These are phyloP conservation scores for Phataginus tricuspis DNA, from an alignment of 2,797 vertebrate genomes.

Conservation along the genomic window DNA sequence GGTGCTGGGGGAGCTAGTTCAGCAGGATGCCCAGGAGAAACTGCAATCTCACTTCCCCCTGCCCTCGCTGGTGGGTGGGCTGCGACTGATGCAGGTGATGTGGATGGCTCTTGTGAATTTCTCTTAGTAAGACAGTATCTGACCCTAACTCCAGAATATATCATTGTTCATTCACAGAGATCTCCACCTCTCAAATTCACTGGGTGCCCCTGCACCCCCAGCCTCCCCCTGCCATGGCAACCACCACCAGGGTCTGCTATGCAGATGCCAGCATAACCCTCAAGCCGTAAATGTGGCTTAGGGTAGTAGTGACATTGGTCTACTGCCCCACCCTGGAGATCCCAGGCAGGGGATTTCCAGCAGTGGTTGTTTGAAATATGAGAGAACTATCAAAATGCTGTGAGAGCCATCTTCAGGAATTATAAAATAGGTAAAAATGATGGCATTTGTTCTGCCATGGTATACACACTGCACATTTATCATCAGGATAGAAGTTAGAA, in stretches of 20 bases:
- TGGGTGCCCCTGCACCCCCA: not conserved
- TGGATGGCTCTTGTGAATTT: not conserved
- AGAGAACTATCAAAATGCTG: conserved; percentile 41
- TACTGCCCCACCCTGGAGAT: not conserved
- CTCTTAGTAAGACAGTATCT: not conserved
- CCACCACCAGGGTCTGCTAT: not conserved
- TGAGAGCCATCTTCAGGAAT: conserved; percentile 11
- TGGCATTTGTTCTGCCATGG: not conserved
- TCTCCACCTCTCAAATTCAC: not conserved
- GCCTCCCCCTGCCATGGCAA: no score
- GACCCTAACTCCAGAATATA: not conserved
- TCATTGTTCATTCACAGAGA: not conserved
- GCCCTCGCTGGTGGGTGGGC: not conserved
- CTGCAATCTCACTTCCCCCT: not conserved
- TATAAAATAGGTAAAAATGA: conserved; percentile 42
- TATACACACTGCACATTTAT: not conserved
- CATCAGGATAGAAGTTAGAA: not conserved
- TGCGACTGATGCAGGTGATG: not conserved
- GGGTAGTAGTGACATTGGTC: not conserved
- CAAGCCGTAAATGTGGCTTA: not conserved
- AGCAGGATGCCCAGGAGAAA: not conserved
- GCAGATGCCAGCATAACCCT: not conserved
- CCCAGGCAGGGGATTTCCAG: not conserved
- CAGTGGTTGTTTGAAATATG: not conserved
- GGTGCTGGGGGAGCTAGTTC: not conserved